Evolutionary conservation across 2,888 invertebrate species (phyloP).

Genomic region (Cataglyphis albicans): DNA sequence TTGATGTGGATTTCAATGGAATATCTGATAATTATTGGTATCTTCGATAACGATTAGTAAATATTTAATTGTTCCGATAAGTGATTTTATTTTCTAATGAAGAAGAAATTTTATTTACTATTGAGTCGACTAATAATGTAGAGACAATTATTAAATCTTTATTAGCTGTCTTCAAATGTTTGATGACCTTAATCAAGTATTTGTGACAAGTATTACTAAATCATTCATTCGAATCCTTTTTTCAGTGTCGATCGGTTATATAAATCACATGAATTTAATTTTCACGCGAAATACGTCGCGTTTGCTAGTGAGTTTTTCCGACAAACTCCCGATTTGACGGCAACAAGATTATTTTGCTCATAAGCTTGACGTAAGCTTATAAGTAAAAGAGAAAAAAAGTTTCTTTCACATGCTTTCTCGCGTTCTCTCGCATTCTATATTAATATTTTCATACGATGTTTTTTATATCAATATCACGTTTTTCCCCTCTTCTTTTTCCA

Average conservation of each 20-base stretch:
- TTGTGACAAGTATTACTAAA: background rate
- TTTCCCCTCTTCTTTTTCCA: background rate
- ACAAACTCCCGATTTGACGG: background rate
- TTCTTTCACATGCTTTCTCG: conserved; percentile 10
- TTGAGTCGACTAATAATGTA: background rate
- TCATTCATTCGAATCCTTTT: background rate
- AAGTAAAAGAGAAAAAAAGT: background rate
- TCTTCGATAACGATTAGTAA: background rate
- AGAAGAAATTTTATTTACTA: background rate
- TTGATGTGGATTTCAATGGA: background rate
- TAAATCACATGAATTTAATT: no score
- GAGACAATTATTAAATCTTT: background rate
- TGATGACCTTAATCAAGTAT: background rate
- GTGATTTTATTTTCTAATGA: background rate
- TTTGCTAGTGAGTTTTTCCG: no score
- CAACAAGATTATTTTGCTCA: conserved; percentile 9
- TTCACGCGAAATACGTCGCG: no score
- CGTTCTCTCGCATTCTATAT: background rate
- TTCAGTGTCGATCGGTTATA: no score
- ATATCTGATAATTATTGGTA: background rate
- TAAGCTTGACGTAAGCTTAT: background rate
- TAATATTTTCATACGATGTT: conserved; percentile 13
- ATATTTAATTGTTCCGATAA: conserved; percentile 1
- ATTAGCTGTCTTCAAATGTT: background rate
- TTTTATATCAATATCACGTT: conserved; percentile 12